Evolutionary conservation across 2,797 vertebrate genomes (phyloP), one percentile per base, ranked within the genome.

Genomic region (Antennarius maculatus): DNA sequence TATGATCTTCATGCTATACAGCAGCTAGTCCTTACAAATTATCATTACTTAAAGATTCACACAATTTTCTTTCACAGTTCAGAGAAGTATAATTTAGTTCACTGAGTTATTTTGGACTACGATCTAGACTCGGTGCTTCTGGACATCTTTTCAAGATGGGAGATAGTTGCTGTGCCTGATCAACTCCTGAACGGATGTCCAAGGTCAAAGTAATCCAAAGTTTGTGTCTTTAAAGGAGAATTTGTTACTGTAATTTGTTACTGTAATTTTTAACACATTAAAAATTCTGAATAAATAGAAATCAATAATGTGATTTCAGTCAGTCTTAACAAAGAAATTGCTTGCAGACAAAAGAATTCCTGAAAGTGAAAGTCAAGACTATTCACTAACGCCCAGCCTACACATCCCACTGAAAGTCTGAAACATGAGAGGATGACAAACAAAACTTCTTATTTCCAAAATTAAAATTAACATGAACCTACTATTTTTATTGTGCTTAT

Each of bases 191-290:
- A 73, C 48, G 57, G 17, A 62, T 54, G 47, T 67, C 31, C 60
- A 77, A 71, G 71, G 68, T 75, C 71, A 69, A 72, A 16, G 45
- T 66, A 54, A 49, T 3, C 31, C 39, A 28, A 34, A 2, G 52
- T 71, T 64, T 76, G 42, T 64, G 78, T 45, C 14, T 37, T 45
- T 1, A 69, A 71, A 45, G 7, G 15, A 43, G 14, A 75, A 70
- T 61, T 71, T 67, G 68, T 47, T 10, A 51, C 7, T 9, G 14
- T 7, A 16, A 48, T n/a, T 15, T 12, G 9, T 9, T 1, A 27
- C 15, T 28, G 11, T 31, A 58, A 54, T n/a, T n/a, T n/a, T n/a
- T n/a, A 18, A 27, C 58, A 49, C 12, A 7, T 14, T 49, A 15
- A 42, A 10, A 14, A 45, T 15, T 39, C 42, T 53, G 29, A 29